Base-by-base conservation (phyloP, 2,113 vertebrate species). In the Strix aluco region DNA sequence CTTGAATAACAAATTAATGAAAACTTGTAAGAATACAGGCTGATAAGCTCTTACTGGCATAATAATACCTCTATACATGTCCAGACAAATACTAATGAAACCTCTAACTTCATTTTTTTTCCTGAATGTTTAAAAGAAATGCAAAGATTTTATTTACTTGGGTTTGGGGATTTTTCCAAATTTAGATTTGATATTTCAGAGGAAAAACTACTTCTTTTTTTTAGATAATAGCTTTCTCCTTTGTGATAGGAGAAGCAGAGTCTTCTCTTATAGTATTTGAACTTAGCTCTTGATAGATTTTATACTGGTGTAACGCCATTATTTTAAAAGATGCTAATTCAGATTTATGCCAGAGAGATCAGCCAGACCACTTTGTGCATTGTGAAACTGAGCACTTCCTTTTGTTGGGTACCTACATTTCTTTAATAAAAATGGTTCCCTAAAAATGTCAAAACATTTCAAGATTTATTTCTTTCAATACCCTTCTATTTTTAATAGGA, bases 391-490 rank as follows among this genome's bases (percentile, higher is more conserved):
- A 95, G 92, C 73, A 83, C 77, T 95, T 89, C 38, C 79, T 96
- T 96, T 89, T 89, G 44, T 70, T 70, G 40, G 91, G 90, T 94
- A 91, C 81, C 77, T 93, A 81, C 63, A 84, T 93, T 93, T 89
- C 77, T 91, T 89, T 81, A 91, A 89, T 91, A 96, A 94, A 97
- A 94, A 81, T 81, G 78, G 80, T 94, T 95, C 52, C 51, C 65
- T 84, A 78, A 86, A 89, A 78, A 86, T 81, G 92, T 88, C 92
- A 92, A 91, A 91, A 91, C 92, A 95, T 70, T 71, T 57, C 51
- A 74, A 74, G 42, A 91, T 95, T 78, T 95, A 94, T 92, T 91
- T 89, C 34, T 58, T 92, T 87, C 90, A 84, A 70, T 91, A 91
- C 13, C 9, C 20, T 42, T 84, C n/a, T 83, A 66, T 86, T 89